Percentiles rank a stretch among this genome's conserved stretches.
Evolutionary conservation across 2,113 vertebrate species (phyloP).

Genomic region (Phodopus roborovskii): DNA sequence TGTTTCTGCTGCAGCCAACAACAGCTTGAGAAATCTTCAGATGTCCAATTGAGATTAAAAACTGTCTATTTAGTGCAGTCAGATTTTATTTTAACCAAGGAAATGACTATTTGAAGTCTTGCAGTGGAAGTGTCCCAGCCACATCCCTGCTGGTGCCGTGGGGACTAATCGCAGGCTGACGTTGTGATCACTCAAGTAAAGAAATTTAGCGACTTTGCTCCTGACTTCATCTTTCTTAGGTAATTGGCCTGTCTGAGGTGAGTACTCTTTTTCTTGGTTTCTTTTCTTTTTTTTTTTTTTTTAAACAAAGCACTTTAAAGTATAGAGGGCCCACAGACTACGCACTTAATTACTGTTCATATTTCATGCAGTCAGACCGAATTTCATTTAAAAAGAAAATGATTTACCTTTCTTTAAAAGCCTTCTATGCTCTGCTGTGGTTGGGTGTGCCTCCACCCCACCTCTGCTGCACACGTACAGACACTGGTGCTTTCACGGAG

Average conservation of each 20-base stretch:
- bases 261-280: slow-evolving; percentile 81
- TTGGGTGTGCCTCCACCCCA: background rate
- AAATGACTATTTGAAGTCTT: slow-evolving; percentile 98
- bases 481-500: background rate
- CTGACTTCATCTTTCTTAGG: slow-evolving; percentile 93
- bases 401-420: slow-evolving; percentile 85
- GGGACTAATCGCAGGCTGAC: slow-evolving; percentile 95
- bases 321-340: slow-evolving; percentile 91
- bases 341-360: slow-evolving; percentile 93
- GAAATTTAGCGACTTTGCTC: slow-evolving; percentile 96
- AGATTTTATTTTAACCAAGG: slow-evolving; percentile 98
- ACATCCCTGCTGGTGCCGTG: slow-evolving; percentile 91
- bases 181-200: slow-evolving; percentile 98
- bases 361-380: slow-evolving; percentile 91
- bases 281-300: slow-evolving; percentile 81
- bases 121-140: slow-evolving; percentile 91
- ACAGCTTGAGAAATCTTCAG: slow-evolving; percentile 99
- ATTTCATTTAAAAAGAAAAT: slow-evolving; percentile 90
- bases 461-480: background rate
- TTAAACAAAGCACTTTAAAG: slow-evolving; percentile 90
- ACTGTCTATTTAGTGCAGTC: slow-evolving; percentile 97
- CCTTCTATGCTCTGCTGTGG: slow-evolving; percentile 32
- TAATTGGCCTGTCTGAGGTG: slow-evolving; percentile 95
- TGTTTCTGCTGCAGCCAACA: slow-evolving; percentile 95
- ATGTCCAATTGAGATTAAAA: slow-evolving; percentile 99